Evolutionary conservation across 2,888 invertebrate species (phyloP), one percentile per base, ranked within the genome.

Genomic region (Eugnorisma glareosa): DNA sequence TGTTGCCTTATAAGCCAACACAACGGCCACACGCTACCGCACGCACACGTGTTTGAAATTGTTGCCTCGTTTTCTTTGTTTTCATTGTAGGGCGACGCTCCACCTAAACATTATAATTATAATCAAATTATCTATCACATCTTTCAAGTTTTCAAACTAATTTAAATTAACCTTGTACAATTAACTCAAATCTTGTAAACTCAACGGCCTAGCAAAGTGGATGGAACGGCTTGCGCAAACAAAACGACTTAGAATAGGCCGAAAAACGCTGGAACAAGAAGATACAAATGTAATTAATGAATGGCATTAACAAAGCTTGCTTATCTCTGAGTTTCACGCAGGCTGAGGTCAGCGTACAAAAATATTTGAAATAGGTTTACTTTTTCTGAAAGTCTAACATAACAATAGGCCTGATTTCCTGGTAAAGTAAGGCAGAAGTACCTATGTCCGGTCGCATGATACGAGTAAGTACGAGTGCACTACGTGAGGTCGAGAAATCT

Each of bases 211-310:
- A 35, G 45, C 45, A 13, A 71, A 48, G 28, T 77, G 37, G 24
- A 35, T 51, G 28, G 54, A 6, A 24, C 11, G 2, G 1, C 45
- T 31, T 48, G 8, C 40, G 35, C 7, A 75, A 75, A 80, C 79
- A 80, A 40, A 70, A 67, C 40, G 2, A 28, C 18, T 54, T 35
- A n/a, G 67, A 75, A 76, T 51, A 37, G 71, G 51, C 51, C 24
- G 10, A 64, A 81, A 81, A 81, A 81, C 28, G 45, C 61, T 82
- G 78, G 28, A 70, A 54, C 40, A 21, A 57, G 21, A 2, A 69
- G 77, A 77, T 77, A 76, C 81, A 70, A 7, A 59, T 81, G 73
- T 82, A 73, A 81, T 82, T 81, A 82, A 82, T 82, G 13, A 81
- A 61, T 21, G 5, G 48, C 48, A 67, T 82, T 81, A 81, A 73